These are phyloP conservation scores for Didymodactylos carnosus DNA, from an alignment of 2,888 invertebrate species.

Conservation along the genomic window DNA sequence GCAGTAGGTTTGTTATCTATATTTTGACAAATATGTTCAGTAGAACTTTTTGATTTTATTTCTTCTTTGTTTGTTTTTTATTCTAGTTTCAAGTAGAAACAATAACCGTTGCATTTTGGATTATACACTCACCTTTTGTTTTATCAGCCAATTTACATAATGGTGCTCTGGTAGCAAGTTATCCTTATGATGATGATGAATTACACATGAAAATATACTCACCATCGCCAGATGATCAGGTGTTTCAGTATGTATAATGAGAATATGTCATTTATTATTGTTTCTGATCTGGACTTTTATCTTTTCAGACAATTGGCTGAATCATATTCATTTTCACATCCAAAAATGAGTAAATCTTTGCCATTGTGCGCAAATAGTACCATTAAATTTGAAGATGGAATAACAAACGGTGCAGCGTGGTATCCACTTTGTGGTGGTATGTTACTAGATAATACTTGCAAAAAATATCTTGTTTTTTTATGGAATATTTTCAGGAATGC, in stretches of 20 bases:
- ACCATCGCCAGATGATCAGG: constrained; percentile 53
- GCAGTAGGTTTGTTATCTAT: not conserved
- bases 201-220: constrained; percentile 48
- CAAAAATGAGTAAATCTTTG: constrained; percentile 54
- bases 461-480: too few species aligned
- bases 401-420: constrained; percentile 90
- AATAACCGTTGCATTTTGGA: constrained; percentile 53
- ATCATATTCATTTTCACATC: constrained; percentile 46
- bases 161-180: constrained; percentile 79
- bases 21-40: not conserved
- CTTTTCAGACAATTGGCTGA: constrained; percentile 18
- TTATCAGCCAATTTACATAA: constrained; percentile 64
- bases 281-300: too few species aligned
- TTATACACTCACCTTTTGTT: constrained; percentile 62
- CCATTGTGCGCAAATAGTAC: constrained; percentile 40
- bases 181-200: constrained; percentile 62
- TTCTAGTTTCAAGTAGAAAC: constrained; percentile 58
- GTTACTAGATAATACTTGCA: too few species aligned
- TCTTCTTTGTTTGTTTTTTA: too few species aligned
- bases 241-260: too few species aligned
- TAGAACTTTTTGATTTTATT: too few species aligned
- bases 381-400: constrained; percentile 63
- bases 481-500: too few species aligned
- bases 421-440: constrained; percentile 48
- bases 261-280: too few species aligned